These are phyloP conservation scores for Rallus limicola DNA, from an alignment of 2,113 vertebrate species.

Conservation along the genomic window DNA sequence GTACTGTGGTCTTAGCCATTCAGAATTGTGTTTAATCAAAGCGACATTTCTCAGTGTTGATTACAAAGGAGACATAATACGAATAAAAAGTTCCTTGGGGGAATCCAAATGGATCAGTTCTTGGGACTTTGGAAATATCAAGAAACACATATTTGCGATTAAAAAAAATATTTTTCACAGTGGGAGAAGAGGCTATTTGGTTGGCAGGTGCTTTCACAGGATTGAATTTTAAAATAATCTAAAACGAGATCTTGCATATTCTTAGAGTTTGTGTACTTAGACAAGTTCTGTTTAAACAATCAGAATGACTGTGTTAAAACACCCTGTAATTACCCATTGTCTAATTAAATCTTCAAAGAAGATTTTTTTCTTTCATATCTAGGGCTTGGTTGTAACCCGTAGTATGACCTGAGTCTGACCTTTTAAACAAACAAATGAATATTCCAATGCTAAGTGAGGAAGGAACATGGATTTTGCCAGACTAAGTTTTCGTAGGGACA, in stretches of 20 bases:
- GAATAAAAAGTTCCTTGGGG: constrained; percentile 71
- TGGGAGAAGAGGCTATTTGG: neutral
- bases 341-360: neutral
- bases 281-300: neutral
- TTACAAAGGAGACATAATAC: constrained; percentile 77
- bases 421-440: neutral
- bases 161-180: constrained; percentile 52
- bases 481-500: neutral
- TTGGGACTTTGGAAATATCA: constrained; percentile 21
- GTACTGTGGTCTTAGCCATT: constrained; percentile 74
- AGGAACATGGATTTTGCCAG: neutral
- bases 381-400: neutral
- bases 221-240: neutral
- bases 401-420: neutral
- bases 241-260: neutral
- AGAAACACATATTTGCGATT: neutral
- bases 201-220: neutral
- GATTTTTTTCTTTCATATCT: neutral
- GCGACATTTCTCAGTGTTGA: constrained; percentile 80
- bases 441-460: neutral
- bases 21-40: constrained; percentile 82
- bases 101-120: constrained; percentile 35
- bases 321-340: neutral
- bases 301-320: neutral
- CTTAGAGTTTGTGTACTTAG: neutral